A percentile compares a stretch with the other conserved stretches of the same genome.
Conservation (phyloP, 2,797 vertebrate species). For the Staurois parvus region DNA sequence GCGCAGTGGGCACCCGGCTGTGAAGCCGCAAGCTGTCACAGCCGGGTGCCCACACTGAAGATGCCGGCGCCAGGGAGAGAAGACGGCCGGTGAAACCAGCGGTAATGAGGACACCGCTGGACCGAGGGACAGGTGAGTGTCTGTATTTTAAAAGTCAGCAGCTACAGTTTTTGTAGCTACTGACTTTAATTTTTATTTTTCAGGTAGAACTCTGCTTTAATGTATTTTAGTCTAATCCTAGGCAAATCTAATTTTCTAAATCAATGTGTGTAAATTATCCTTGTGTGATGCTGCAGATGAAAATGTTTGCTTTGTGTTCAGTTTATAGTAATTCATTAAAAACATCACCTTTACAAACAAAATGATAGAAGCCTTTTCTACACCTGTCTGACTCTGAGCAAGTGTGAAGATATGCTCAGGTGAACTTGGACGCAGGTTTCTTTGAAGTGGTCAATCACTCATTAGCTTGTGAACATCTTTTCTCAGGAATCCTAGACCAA, state of each 20-base stretch:
- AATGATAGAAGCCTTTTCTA: background rate
- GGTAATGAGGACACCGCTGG: no score
- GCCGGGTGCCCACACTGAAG: no score
- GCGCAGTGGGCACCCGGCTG: no score
- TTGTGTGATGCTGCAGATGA: background rate
- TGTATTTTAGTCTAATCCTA: no score
- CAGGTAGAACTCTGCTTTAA: no score
- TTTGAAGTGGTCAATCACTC: conserved; percentile 55
- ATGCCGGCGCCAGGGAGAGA: no score
- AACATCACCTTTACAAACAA: background rate
- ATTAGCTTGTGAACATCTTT: conserved; percentile 25
- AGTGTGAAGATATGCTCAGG: conserved; percentile 33
- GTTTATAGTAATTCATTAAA: conserved; percentile 23
- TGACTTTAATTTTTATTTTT: no score
- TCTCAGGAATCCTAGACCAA: conserved; percentile 8
- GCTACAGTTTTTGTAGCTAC: no score
- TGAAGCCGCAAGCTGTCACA: no score
- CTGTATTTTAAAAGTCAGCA: no score
- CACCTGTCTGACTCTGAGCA: conserved; percentile 4
- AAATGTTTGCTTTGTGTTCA: background rate
- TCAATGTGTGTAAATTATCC: background rate
- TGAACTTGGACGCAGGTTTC: conserved; percentile 21
- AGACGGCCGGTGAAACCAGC: no score
- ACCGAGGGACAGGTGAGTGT: no score
- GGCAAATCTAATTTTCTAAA: background rate